Percentiles rank a stretch among this genome's conserved stretches.
Conservation (phyloP, 2,888 invertebrate species). For the Cerastis leucographa region DNA sequence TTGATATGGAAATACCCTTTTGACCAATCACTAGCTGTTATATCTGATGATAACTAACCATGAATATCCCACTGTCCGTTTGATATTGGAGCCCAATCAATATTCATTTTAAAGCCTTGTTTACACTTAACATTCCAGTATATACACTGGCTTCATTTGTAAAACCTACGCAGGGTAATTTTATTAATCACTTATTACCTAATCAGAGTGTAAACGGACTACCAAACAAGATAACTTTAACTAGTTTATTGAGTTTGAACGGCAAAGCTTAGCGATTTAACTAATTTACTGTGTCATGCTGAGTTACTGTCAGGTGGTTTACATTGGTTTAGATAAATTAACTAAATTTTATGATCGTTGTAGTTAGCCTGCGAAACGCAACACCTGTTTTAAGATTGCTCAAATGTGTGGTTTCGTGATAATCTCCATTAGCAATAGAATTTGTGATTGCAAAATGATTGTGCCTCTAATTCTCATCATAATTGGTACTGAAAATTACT, state of each 20-base stretch:
- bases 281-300: constrained; percentile 42
- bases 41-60: neutral
- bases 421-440: neutral
- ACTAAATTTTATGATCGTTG: constrained; percentile 8
- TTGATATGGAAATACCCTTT: no score
- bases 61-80: constrained; percentile 7
- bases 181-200: constrained; percentile 55
- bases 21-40: no score
- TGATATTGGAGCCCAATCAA: constrained; percentile 36
- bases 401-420: neutral
- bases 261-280: constrained; percentile 28
- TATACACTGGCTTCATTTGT: constrained; percentile 47
- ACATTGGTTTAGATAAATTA: constrained; percentile 25
- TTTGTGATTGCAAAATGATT: neutral
- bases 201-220: constrained; percentile 49
- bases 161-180: constrained; percentile 53
- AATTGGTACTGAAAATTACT: neutral
- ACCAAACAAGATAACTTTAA: constrained; percentile 30
- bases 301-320: constrained; percentile 18
- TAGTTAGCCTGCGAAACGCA: neutral
- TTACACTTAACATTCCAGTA: constrained; percentile 33
- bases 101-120: constrained; percentile 33
- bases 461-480: neutral
- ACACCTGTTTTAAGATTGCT: neutral
- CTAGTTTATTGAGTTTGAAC: constrained; percentile 40